phyloP scores from a whole-genome alignment of 2,797 vertebrate genomes.

The Euphonia xanthogaster region DNA sequence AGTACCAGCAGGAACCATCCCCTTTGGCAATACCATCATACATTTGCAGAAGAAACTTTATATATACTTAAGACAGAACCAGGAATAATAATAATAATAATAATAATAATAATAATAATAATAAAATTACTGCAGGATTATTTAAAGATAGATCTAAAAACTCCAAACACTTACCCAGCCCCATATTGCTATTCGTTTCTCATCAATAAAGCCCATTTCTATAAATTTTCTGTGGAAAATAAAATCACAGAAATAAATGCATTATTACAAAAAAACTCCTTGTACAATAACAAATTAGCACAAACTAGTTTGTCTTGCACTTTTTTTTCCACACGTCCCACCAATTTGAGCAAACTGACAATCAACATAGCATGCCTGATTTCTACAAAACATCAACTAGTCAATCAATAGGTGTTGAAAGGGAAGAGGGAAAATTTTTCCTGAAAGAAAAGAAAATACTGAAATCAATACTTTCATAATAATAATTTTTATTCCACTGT shows the following conservation, averaged over 20 bases:
- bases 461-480: neutral
- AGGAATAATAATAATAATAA: neutral
- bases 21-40: neutral
- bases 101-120: neutral
- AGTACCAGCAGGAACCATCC: neutral
- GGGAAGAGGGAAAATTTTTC: neutral
- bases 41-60: neutral
- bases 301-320: neutral
- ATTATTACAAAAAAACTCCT: neutral
- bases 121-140: neutral
- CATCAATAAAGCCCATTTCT: constrained; percentile 84
- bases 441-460: neutral
- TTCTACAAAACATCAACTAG: neutral
- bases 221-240: constrained; percentile 80
- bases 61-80: neutral
- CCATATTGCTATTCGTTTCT: constrained; percentile 83
- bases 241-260: constrained; percentile 59
- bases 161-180: constrained; percentile 79
- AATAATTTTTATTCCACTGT: neutral
- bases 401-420: neutral
- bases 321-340: neutral
- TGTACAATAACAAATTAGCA: neutral
- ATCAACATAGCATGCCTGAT: neutral
- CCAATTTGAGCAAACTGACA: neutral
- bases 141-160: constrained; percentile 22